A percentile compares a stretch with the other conserved stretches of the same genome.
Conservation (phyloP, 2,888 invertebrate species). For the Mongoloraphidia duomilia region DNA sequence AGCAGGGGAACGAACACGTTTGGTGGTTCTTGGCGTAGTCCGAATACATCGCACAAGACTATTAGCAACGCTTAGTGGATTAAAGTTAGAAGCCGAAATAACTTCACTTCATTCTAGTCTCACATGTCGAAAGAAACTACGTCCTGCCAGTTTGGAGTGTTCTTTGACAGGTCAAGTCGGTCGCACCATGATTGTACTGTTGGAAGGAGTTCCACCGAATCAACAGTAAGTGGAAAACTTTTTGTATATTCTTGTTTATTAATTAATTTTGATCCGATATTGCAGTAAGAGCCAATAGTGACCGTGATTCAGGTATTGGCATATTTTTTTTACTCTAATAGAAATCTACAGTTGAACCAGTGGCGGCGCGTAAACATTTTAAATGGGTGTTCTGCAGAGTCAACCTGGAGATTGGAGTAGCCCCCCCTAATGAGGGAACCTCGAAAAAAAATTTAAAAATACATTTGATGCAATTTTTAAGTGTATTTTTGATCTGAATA, state of each 20-base stretch:
- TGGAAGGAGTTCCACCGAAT: constrained; percentile 80
- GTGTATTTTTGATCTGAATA: too few species aligned
- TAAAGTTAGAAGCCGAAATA: constrained; percentile 90
- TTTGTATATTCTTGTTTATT: constrained; percentile 10
- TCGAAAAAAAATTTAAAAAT: too few species aligned
- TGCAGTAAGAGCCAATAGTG: not conserved
- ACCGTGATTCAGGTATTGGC: not conserved
- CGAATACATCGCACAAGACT: constrained; percentile 75
- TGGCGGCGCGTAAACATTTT: too few species aligned
- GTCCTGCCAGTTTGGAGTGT: constrained; percentile 56
- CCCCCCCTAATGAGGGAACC: too few species aligned
- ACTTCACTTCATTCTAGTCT: constrained; percentile 82
- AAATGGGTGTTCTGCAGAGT: too few species aligned
- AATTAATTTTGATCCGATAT: not conserved
- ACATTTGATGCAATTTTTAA: too few species aligned
- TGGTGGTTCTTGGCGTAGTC: constrained; percentile 77
- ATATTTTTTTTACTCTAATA: constrained; percentile 9
- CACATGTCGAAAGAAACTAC: constrained; percentile 75
- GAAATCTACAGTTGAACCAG: not conserved
- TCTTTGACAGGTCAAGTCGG: constrained; percentile 82
- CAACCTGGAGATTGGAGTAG: too few species aligned
- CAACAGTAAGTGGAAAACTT: constrained; percentile 51
- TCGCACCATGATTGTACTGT: constrained; percentile 76
- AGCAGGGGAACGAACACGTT: constrained; percentile 50
- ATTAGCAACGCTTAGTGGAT: constrained; percentile 79